phyloP scores from a whole-genome alignment of 2,797 vertebrate genomes.

The Peromyscus aztecus region DNA sequence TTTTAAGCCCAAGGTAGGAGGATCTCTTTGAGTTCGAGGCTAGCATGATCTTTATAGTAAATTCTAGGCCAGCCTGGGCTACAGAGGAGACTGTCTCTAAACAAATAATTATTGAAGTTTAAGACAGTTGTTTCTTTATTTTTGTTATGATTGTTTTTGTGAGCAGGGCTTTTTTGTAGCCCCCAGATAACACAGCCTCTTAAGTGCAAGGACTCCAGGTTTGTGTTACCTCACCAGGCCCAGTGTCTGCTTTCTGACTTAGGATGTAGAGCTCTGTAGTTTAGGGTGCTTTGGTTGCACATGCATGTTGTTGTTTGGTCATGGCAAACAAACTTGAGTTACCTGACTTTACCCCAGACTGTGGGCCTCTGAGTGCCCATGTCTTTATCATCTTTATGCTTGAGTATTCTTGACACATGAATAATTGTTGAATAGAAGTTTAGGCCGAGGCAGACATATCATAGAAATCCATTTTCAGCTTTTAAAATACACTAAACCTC shows the following conservation, averaged over 20 bases:
- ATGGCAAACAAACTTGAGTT: too few species aligned
- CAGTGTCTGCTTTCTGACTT: background rate
- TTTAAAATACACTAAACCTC: background rate
- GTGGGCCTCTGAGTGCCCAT: background rate
- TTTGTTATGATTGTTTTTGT: background rate
- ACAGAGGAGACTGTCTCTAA: background rate
- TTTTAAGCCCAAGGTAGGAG: background rate
- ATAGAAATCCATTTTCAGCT: background rate
- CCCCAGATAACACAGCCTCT: background rate
- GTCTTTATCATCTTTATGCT: background rate
- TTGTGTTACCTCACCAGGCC: background rate
- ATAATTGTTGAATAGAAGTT: slow-evolving; percentile 20
- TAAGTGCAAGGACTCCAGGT: background rate
- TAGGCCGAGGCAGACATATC: background rate
- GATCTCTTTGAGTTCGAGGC: background rate
- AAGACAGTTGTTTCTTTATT: background rate
- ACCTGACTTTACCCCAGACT: background rate
- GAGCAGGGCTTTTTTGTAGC: background rate
- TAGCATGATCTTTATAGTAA: background rate
- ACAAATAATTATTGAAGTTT: background rate
- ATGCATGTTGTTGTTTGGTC: background rate
- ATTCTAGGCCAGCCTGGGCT: background rate
- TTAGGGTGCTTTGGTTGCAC: background rate
- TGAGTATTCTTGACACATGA: background rate
- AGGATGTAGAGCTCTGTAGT: background rate